A percentile compares a stretch with the other conserved stretches of the same genome.
These are phyloP conservation scores for Isaurus tuberculatus DNA, from an alignment of 92 coral and sea anemone species.

Conservation along the genomic window DNA sequence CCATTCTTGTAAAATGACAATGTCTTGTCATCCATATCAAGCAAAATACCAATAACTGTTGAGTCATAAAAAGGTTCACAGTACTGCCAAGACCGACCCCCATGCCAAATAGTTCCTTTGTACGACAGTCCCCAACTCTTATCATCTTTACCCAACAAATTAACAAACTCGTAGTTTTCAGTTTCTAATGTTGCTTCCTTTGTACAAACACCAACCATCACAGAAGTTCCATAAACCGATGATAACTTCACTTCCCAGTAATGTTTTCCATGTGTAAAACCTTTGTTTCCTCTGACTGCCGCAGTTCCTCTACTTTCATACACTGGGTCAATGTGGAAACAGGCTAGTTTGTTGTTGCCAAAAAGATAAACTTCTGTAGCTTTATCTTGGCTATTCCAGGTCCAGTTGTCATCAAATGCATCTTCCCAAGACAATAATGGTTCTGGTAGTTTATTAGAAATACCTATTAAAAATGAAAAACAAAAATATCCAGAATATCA, in stretches of 20 bases:
- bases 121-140: conserved; percentile 98
- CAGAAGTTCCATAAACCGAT: conserved; percentile 88
- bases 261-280: conserved; percentile 92
- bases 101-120: conserved; percentile 92
- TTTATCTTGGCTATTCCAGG: conserved; percentile 75
- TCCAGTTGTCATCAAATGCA: conserved; percentile 75
- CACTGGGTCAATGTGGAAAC: conserved; percentile 88
- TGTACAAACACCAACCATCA: conserved; percentile 94
- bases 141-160: conserved; percentile 83
- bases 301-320: conserved; percentile 91
- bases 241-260: conserved; percentile 96
- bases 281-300: conserved; percentile 93
- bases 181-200: conserved; percentile 79
- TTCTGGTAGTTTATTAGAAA: conserved; percentile 2
- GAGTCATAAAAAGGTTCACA: conserved; percentile 92
- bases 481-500: not conserved
- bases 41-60: conserved; percentile 82
- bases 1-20: conserved; percentile 86
- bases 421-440: conserved; percentile 72
- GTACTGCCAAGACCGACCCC: conserved; percentile 73
- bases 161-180: conserved; percentile 79
- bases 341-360: conserved; percentile 71
- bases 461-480: not conserved
- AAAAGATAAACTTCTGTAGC: conserved; percentile 81
- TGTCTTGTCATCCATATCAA: conserved; percentile 92